These are phyloP conservation scores for Asteroscopus sphinx DNA, from an alignment of 2,888 invertebrate species.

Conservation along the genomic window DNA sequence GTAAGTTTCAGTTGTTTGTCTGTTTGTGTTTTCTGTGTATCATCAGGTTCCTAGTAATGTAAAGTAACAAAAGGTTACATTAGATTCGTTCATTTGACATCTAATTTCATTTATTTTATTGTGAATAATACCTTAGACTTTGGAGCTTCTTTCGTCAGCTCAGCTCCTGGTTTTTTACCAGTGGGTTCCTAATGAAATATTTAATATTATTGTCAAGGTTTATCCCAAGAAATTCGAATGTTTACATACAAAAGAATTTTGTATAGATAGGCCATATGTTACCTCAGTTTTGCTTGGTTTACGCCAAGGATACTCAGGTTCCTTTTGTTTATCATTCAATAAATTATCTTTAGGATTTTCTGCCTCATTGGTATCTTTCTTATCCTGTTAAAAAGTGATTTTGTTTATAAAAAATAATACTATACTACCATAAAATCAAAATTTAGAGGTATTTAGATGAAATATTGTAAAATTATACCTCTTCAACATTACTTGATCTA, in stretches of 20 bases:
- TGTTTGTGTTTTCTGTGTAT: constrained; percentile 58
- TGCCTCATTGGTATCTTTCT: constrained; percentile 34
- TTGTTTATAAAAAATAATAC: not conserved
- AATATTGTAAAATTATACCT: constrained; percentile 43
- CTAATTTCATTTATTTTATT: constrained; percentile 1
- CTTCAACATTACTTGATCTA: constrained; percentile 44
- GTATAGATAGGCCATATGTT: constrained; percentile 6
- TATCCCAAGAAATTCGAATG: not conserved
- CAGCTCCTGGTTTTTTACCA: constrained; percentile 22
- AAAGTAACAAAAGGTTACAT: constrained; percentile 24
- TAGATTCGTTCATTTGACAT: not conserved
- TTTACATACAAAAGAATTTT: too few relatives aligned
- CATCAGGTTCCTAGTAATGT: constrained; percentile 65
- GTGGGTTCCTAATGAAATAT: constrained; percentile 38
- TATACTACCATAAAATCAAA: not conserved
- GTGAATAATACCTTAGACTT: constrained; percentile 40
- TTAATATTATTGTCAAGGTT: constrained; percentile 3
- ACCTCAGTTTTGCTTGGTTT: constrained; percentile 64
- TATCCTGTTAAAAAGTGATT: constrained; percentile 46
- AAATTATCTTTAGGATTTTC: constrained; percentile 46
- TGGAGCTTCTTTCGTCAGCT: constrained; percentile 29
- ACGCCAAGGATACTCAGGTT: constrained; percentile 57
- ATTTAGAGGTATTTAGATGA: not conserved
- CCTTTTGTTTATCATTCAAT: constrained; percentile 37
- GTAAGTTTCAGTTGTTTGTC: constrained; percentile 58